These are phyloP conservation scores for Sula dactylatra DNA, from an alignment of 2,113 vertebrate genomes.

Conservation along the genomic window DNA sequence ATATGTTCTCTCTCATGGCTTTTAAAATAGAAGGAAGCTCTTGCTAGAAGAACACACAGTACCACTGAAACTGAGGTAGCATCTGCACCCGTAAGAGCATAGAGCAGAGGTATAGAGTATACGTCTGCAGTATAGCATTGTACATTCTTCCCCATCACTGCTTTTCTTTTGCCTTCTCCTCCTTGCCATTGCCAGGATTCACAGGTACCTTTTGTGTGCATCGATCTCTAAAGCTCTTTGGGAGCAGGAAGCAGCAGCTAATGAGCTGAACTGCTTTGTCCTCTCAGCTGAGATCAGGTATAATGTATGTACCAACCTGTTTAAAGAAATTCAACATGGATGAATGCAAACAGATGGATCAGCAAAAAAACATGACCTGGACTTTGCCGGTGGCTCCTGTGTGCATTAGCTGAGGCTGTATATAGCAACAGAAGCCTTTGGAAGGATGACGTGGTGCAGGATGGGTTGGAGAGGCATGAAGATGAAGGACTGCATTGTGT, in stretches of 20 bases:
- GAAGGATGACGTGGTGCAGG: neutral
- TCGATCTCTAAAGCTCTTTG: neutral
- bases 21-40: constrained; percentile 18
- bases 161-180: neutral
- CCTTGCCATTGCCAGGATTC: neutral
- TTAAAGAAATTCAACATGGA: neutral
- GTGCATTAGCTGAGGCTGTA: neutral
- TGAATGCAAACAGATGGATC: neutral
- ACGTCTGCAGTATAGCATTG: neutral
- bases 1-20: neutral
- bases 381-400: neutral
- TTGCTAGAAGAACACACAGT: neutral
- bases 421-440: neutral
- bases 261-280: neutral
- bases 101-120: neutral
- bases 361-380: neutral
- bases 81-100: neutral
- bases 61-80: neutral
- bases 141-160: neutral
- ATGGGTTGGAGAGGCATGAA: neutral
- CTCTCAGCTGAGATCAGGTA: neutral
- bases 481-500: neutral
- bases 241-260: neutral
- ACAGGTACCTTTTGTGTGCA: neutral
- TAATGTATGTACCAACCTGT: neutral